phyloP scores from a whole-genome alignment of 2,888 invertebrate species.

The Tupiocoris notatus region DNA sequence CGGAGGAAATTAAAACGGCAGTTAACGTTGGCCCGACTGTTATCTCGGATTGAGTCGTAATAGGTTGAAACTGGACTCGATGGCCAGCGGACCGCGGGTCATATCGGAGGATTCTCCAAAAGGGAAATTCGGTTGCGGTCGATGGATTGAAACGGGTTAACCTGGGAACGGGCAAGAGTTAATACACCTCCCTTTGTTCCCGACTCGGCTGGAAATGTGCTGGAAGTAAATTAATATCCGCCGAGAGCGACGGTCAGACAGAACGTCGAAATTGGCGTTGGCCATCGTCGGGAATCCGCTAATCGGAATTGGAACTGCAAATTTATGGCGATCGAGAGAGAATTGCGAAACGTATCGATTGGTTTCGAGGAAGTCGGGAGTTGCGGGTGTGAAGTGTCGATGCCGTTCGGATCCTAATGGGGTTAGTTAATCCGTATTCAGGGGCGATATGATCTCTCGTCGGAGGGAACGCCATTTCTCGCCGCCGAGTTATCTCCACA shows the following conservation, averaged over 20 bases:
- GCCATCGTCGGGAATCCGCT: neutral
- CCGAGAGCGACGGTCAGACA: neutral
- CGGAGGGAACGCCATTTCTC: neutral
- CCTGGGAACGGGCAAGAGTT: neutral
- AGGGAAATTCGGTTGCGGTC: neutral
- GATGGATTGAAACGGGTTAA: neutral
- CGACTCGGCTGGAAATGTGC: constrained; percentile 30
- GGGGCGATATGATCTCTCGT: neutral
- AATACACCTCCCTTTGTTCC: constrained; percentile 16
- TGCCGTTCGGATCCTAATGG: neutral
- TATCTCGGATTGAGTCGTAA: neutral
- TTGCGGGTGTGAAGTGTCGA: neutral
- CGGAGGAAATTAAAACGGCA: neutral
- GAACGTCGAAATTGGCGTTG: neutral
- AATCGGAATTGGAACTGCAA: neutral
- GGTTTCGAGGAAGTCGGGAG: neutral
- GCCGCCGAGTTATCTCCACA: neutral
- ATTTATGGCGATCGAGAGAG: neutral
- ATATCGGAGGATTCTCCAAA: neutral
- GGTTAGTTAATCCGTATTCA: neutral
- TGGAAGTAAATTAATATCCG: constrained; percentile 39
- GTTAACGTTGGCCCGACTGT: neutral
- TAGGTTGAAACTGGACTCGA: neutral
- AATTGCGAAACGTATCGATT: constrained; percentile 9
- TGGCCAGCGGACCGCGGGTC: neutral